Percentiles rank a stretch among this genome's conserved stretches.
Evolutionary conservation across 2,888 invertebrate species (phyloP).

Genomic region (Brenthis ino): DNA sequence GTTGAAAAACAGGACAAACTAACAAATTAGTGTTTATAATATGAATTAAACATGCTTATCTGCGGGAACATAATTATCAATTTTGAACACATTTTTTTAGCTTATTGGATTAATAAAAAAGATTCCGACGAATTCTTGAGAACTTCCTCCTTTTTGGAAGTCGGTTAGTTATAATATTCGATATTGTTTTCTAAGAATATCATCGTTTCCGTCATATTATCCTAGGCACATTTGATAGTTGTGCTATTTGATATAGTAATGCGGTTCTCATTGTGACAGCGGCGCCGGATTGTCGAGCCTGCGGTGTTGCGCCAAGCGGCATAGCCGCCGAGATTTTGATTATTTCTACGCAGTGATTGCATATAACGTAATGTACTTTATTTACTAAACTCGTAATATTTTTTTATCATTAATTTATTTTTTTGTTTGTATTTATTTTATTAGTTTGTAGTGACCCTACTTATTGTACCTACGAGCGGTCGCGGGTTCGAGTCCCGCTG

Average conservation of each 20-base stretch:
- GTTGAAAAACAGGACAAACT: too few relatives aligned
- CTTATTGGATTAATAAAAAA: too few relatives aligned
- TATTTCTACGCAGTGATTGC: constrained; percentile 15
- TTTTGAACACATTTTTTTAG: too few relatives aligned
- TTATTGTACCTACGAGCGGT: too few relatives aligned
- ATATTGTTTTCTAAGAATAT: neutral
- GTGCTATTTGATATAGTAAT: constrained; percentile 31
- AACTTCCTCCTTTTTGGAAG: too few relatives aligned
- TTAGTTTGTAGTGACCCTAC: too few relatives aligned
- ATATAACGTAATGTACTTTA: constrained; percentile 10
- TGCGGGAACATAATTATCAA: too few relatives aligned
- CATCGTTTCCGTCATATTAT: constrained; percentile 15
- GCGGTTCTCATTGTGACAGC: constrained; percentile 31
- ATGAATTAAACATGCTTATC: too few relatives aligned
- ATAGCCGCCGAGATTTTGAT: constrained; percentile 10
- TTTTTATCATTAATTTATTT: neutral
- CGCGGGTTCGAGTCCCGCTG: too few relatives aligned
- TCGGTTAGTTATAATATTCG: neutral
- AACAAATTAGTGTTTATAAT: too few relatives aligned
- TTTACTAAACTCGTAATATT: constrained; percentile 7
- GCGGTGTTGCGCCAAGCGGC: constrained; percentile 33
- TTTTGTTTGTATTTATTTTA: too few relatives aligned
- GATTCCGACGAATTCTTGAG: too few relatives aligned
- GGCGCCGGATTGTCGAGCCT: constrained; percentile 64
- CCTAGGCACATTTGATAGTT: constrained; percentile 26